Evolutionary conservation across 2,888 invertebrate species (phyloP).

Genomic region (Idaea biselata): DNA sequence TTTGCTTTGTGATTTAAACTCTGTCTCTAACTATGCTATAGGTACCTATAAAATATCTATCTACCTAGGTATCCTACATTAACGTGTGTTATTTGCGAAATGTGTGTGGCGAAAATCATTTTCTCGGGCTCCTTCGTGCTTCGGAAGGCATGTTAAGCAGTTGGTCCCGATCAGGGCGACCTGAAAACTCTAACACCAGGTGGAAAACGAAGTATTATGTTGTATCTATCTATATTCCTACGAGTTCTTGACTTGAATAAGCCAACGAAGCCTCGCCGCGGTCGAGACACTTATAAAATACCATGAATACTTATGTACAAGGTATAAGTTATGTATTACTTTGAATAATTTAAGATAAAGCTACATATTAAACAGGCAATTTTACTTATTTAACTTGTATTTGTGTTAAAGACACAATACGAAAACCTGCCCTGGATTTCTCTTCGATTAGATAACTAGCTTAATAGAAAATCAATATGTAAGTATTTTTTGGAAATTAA

Average conservation of each 20-base stretch:
- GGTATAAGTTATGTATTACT: not conserved
- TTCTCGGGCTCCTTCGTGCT: too few relatives aligned
- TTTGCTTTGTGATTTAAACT: conserved; percentile 24
- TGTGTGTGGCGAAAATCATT: too few relatives aligned
- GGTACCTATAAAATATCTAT: not conserved
- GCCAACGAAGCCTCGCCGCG: too few relatives aligned
- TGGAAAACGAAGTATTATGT: too few relatives aligned
- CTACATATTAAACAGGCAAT: not conserved
- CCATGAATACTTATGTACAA: not conserved
- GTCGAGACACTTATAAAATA: not conserved
- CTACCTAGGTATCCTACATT: too few relatives aligned
- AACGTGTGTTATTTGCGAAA: too few relatives aligned
- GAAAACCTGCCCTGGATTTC: not conserved
- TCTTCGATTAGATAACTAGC: not conserved
- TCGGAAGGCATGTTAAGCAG: too few relatives aligned
- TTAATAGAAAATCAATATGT: not conserved
- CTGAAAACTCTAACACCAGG: too few relatives aligned
- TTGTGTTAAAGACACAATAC: not conserved
- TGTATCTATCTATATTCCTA: too few relatives aligned
- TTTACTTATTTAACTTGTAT: not conserved
- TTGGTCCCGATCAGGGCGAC: too few relatives aligned
- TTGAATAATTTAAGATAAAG: not conserved
- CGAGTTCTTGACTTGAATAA: too few relatives aligned
- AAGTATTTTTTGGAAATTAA: too few relatives aligned
- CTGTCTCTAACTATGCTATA: conserved; percentile 3